phyloP scores from a whole-genome alignment of 2,113 vertebrate genomes.

The Ginglymostoma cirratum region DNA sequence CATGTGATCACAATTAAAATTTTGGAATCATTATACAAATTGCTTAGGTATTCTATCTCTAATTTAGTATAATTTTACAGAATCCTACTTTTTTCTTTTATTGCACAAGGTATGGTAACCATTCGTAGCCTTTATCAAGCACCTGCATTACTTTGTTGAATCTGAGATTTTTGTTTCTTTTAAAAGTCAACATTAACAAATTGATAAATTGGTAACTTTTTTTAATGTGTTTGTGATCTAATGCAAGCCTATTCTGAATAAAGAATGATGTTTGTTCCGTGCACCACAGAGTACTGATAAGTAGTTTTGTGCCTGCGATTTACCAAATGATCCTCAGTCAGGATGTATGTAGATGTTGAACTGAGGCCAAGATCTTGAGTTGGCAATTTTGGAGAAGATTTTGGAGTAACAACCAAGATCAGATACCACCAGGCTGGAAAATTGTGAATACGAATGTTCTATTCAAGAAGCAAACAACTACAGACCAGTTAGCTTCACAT shows the following conservation, averaged over 20 bases:
- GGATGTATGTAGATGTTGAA: neutral
- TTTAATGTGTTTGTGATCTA: neutral
- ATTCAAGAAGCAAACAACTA: no score
- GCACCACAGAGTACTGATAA: neutral
- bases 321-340: neutral
- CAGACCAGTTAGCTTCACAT: no score
- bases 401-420: neutral
- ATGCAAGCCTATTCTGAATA: neutral
- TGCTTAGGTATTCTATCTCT: neutral
- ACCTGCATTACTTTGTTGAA: neutral
- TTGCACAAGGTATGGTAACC: neutral
- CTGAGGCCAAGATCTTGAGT: neutral
- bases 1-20: neutral
- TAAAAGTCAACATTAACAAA: neutral
- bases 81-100: neutral
- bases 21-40: neutral
- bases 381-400: neutral
- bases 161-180: neutral
- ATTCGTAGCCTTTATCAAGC: neutral
- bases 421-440: no score
- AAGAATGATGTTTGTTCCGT: neutral
- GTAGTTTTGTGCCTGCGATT: neutral
- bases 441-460: no score
- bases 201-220: neutral
- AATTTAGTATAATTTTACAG: neutral